Conservation (phyloP, 2,888 invertebrate genomes). For the Harpagoxenus sublaevis region DNA sequence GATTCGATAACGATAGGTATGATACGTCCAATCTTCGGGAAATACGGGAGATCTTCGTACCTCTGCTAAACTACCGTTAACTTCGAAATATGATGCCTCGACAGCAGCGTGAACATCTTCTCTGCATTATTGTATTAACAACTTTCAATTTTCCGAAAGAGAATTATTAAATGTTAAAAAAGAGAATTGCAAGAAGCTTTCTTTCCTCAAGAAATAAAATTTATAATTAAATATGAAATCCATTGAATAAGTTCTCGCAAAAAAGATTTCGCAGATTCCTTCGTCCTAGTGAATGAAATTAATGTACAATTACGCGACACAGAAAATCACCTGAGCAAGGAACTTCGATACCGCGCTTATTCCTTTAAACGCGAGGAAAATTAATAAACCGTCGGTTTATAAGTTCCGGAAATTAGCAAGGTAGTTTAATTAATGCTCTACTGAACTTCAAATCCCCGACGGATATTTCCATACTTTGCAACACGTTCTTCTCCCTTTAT, state of each 20-base stretch:
- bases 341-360: constrained; percentile 51
- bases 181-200: background rate
- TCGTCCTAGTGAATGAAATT: constrained; percentile 22
- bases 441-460: constrained; percentile 53
- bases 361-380: constrained; percentile 50
- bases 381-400: constrained; percentile 56
- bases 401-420: constrained; percentile 53
- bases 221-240: constrained; percentile 11
- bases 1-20: constrained; percentile 33
- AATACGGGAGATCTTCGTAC: background rate
- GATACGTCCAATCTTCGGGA: background rate
- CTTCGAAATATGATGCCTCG: constrained; percentile 7
- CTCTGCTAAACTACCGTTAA: constrained; percentile 18
- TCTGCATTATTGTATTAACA: background rate
- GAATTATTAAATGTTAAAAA: background rate
- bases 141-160: background rate
- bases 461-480: constrained; percentile 51
- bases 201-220: constrained; percentile 19
- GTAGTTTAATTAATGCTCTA: constrained; percentile 55
- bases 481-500: constrained; percentile 49
- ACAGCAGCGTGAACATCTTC: background rate
- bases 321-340: constrained; percentile 29
- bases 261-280: constrained; percentile 38
- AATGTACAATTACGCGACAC: constrained; percentile 46
- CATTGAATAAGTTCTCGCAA: constrained; percentile 15